A percentile compares a stretch with the other conserved stretches of the same genome.
Conservation (phyloP, 1,140 invertebrate genomes). For the Neodiprion lecontei region DNA sequence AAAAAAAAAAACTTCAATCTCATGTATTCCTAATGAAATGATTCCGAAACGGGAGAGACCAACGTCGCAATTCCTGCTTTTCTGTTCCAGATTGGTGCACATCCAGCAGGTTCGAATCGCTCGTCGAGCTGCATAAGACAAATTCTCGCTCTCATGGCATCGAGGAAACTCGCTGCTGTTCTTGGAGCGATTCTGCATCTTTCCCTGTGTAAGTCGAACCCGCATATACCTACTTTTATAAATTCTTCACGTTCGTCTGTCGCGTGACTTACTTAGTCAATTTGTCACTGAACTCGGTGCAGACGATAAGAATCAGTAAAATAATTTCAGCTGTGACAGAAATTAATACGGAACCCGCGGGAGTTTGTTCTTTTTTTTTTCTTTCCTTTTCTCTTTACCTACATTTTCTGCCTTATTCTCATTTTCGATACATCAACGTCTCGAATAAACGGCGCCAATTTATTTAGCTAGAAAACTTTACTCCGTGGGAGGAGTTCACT, state of each 20-base stretch:
- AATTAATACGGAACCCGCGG: not conserved
- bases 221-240: not conserved
- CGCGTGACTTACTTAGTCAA: constrained; percentile 24
- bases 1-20: no score
- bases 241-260: not conserved
- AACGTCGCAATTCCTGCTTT: constrained; percentile 19
- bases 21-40: no score
- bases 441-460: no score
- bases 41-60: no score
- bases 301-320: not conserved
- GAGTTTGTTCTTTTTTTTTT: no score
- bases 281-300: not conserved
- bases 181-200: constrained; percentile 51
- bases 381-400: no score
- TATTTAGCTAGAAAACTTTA: no score
- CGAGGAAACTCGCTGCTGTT: constrained; percentile 51
- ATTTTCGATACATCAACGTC: no score
- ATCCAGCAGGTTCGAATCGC: not conserved
- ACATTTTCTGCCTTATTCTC: no score
- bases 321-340: not conserved
- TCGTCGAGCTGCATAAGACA: not conserved
- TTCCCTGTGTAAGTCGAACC: constrained; percentile 53
- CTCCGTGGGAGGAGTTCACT: no score
- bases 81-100: constrained; percentile 43
- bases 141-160: constrained; percentile 53